Evolutionary conservation across 2,888 invertebrate genomes (phyloP).

Genomic region (Drosophila meridionalis): DNA sequence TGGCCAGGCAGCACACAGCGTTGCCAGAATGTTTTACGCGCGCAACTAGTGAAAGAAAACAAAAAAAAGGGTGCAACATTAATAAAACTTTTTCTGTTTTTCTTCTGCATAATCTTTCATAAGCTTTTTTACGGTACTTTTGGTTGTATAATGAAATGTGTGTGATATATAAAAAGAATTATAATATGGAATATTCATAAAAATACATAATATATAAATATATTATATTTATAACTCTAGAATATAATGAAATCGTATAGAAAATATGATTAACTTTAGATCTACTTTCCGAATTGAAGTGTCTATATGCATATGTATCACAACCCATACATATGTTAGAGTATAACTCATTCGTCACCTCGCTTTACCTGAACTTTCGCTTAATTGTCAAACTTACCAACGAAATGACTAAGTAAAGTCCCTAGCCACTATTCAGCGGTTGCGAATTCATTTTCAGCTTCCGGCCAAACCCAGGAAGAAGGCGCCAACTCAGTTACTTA

Average conservation of each 20-base stretch:
- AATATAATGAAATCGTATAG: not conserved
- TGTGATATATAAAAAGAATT: not conserved
- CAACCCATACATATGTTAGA: not conserved
- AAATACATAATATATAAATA: not conserved
- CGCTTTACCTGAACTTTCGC: not conserved
- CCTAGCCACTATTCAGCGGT: slow-evolving; percentile 22
- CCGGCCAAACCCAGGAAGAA: slow-evolving; percentile 26
- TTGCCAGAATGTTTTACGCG: slow-evolving; percentile 43
- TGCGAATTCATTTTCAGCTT: slow-evolving; percentile 47
- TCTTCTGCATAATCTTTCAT: not conserved
- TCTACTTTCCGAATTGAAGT: not conserved
- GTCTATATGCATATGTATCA: too few relatives aligned
- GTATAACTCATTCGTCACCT: not conserved
- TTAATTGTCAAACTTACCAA: slow-evolving; percentile 19
- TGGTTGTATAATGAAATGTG: not conserved
- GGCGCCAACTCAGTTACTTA: slow-evolving; percentile 31
- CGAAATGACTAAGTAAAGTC: slow-evolving; percentile 35
- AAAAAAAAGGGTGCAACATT: slow-evolving; percentile 11
- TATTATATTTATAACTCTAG: not conserved
- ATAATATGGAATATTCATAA: not conserved
- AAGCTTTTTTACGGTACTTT: not conserved
- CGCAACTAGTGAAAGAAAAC: slow-evolving; percentile 56
- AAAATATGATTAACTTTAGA: not conserved
- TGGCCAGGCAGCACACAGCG: slow-evolving; percentile 37
- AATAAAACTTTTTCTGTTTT: slow-evolving; percentile 21